Percentiles rank a stretch among this genome's conserved stretches.
Conservation (phyloP, 2,888 invertebrate species). For the Caenorhabditis drosophilae region DNA sequence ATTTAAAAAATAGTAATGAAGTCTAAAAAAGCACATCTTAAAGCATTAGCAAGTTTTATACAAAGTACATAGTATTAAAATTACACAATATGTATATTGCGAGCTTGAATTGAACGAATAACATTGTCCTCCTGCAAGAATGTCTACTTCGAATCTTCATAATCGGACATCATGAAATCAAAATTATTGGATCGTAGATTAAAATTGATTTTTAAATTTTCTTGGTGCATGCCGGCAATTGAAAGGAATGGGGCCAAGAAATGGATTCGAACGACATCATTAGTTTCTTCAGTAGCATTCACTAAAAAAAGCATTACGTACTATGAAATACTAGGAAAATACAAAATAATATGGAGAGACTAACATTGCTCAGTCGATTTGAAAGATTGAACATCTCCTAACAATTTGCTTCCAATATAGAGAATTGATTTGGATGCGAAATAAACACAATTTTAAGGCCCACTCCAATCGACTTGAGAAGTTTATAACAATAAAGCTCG, state of each 20-base stretch:
- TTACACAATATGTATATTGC: conserved; percentile 15
- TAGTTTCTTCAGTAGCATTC: conserved; percentile 13
- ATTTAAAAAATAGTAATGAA: too few species aligned
- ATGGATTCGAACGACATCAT: conserved; percentile 20
- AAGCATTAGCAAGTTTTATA: too few species aligned
- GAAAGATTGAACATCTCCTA: conserved; percentile 1
- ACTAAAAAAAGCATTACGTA: conserved; percentile 20
- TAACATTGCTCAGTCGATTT: conserved; percentile 20
- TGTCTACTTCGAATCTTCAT: conserved; percentile 7
- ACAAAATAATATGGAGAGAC: conserved; percentile 1
- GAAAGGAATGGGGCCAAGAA: conserved; percentile 21
- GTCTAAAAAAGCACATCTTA: too few species aligned
- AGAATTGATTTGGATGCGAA: conserved; percentile 9
- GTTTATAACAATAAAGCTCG: conserved; percentile 11
- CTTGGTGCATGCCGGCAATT: conserved; percentile 21
- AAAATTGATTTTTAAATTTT: conserved; percentile 18
- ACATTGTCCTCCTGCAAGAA: conserved; percentile 21
- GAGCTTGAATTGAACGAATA: conserved; percentile 13
- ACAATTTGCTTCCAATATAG: conserved; percentile 13
- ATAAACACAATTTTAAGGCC: conserved; percentile 11
- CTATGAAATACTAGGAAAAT: conserved; percentile 14
- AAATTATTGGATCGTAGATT: conserved; percentile 16
- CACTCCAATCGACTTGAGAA: conserved; percentile 13
- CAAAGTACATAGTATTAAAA: conserved; percentile 20
- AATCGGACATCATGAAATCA: conserved; percentile 23